These are phyloP conservation scores for Melanargia galathea DNA, from an alignment of 2,888 invertebrate species.

Conservation along the genomic window DNA sequence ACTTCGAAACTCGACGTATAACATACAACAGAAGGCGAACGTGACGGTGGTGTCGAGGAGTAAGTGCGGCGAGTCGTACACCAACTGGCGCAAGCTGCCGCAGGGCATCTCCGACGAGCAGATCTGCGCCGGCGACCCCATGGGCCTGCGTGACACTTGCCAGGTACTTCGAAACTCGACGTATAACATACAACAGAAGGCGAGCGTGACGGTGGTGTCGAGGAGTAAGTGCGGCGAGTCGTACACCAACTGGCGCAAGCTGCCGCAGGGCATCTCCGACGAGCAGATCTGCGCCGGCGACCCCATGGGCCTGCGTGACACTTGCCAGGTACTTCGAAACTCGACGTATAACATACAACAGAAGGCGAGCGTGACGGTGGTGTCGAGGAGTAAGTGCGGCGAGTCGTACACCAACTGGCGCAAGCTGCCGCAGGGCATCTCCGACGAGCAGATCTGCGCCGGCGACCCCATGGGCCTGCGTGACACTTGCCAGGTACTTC, in stretches of 20 bases:
- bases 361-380: constrained; percentile 64
- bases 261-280: constrained; percentile 59
- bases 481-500: no score
- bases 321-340: constrained; percentile 65
- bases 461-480: no score
- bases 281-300: constrained; percentile 73
- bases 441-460: no score
- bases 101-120: constrained; percentile 59
- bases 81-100: constrained; percentile 63
- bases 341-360: constrained; percentile 46
- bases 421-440: no score
- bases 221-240: constrained; percentile 54
- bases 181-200: constrained; percentile 55
- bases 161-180: constrained; percentile 57
- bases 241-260: constrained; percentile 61
- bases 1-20: no score
- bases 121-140: constrained; percentile 70
- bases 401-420: no score
- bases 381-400: no score
- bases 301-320: constrained; percentile 58
- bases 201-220: constrained; percentile 58
- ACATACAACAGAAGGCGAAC: constrained; percentile 68
- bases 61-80: constrained; percentile 58
- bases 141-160: constrained; percentile 65
- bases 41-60: constrained; percentile 53